A percentile compares a stretch with the other conserved stretches of the same genome.
These are phyloP conservation scores for Pseudoips prasinana DNA, from an alignment of 2,888 invertebrate species.

Conservation along the genomic window DNA sequence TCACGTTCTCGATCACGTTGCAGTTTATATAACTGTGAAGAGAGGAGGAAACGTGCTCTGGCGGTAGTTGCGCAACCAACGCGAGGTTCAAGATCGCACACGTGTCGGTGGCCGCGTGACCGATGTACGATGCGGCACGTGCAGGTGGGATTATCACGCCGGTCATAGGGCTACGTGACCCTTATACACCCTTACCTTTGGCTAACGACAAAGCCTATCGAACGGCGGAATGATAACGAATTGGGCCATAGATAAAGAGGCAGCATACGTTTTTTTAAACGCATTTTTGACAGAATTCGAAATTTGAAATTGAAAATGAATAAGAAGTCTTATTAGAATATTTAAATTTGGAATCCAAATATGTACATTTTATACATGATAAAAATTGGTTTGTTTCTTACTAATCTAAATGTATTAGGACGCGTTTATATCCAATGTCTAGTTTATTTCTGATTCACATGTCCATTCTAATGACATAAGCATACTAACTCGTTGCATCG, in stretches of 20 bases:
- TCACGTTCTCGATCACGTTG: constrained; percentile 72
- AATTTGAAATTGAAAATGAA: too few relatives aligned
- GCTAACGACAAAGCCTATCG: too few relatives aligned
- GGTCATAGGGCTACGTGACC: constrained; percentile 36
- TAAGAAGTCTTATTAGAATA: too few relatives aligned
- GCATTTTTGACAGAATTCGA: too few relatives aligned
- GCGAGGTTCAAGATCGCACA: constrained; percentile 73
- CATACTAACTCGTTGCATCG: constrained; percentile 21
- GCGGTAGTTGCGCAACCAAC: constrained; percentile 70
- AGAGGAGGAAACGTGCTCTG: constrained; percentile 61
- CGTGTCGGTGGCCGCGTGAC: constrained; percentile 72
- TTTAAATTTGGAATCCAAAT: too few relatives aligned
- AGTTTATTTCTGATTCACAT: constrained; percentile 22
- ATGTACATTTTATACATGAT: too few relatives aligned
- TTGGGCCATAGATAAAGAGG: too few relatives aligned
- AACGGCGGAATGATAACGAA: too few relatives aligned
- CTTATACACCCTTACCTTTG: too few relatives aligned
- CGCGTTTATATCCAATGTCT: constrained; percentile 8
- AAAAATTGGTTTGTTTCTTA: too few relatives aligned
- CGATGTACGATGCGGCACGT: constrained; percentile 49
- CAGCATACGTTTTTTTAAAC: too few relatives aligned
- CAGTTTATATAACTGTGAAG: constrained; percentile 70
- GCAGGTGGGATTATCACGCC: constrained; percentile 47
- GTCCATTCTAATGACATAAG: constrained; percentile 25
- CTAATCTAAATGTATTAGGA: background rate